These are phyloP conservation scores for Sebastes ruberrimus DNA, from an alignment of 2,797 vertebrate species.

Conservation along the genomic window DNA sequence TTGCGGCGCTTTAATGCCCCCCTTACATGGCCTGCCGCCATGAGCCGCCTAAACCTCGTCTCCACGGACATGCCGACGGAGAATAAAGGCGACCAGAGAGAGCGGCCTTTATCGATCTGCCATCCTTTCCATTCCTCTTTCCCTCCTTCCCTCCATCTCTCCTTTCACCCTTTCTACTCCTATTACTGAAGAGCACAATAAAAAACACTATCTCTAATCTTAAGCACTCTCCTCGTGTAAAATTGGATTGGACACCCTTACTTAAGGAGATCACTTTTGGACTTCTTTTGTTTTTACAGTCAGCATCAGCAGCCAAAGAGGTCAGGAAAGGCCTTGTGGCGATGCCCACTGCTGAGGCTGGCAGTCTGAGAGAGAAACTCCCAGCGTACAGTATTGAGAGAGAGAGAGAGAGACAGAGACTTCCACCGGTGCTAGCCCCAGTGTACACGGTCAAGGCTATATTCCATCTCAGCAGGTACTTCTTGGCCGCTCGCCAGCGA, in stretches of 20 bases:
- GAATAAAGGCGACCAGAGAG: conserved; percentile 59
- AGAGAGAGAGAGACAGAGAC: conserved; percentile 8
- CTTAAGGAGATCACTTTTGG: conserved; percentile 76
- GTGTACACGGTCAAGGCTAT: conserved; percentile 43
- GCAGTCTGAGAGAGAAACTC: conserved; percentile 31
- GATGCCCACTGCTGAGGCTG: conserved; percentile 37
- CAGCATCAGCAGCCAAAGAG: conserved; percentile 46
- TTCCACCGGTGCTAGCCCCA: conserved; percentile 36
- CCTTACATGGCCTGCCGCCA: conserved; percentile 39
- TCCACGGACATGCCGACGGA: conserved; percentile 36
- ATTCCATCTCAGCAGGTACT: conserved; percentile 64
- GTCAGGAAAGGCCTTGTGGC: conserved; percentile 31
- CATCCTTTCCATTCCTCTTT: conserved; percentile 45
- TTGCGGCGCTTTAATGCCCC: conserved; percentile 53
- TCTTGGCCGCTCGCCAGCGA: conserved; percentile 65
- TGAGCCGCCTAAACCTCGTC: conserved; percentile 54
- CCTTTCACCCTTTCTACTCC: conserved; percentile 60
- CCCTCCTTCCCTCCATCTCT: conserved; percentile 52
- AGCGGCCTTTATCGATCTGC: conserved; percentile 72
- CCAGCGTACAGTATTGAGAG: neutral
- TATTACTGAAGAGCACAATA: conserved; percentile 72
- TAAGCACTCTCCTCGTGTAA: conserved; percentile 69
- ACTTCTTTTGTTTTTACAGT: conserved; percentile 61
- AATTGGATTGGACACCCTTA: conserved; percentile 79
- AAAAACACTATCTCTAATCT: conserved; percentile 75